Conservation (phyloP, 1,140 invertebrate species). For the Sitophilus oryzae region DNA sequence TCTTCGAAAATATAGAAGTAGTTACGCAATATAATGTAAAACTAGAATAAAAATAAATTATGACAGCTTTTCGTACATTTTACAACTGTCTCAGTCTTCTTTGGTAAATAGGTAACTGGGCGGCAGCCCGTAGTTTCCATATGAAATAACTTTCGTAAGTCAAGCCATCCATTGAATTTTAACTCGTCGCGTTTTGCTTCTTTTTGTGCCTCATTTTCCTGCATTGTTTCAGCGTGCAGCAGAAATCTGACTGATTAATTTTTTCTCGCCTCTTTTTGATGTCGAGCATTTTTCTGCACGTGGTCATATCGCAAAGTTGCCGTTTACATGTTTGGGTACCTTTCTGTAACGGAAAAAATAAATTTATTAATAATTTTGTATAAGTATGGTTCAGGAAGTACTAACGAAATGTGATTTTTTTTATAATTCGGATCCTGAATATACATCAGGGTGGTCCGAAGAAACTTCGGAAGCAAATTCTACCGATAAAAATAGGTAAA, state of each 20-base stretch:
- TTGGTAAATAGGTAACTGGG: conserved; percentile 41
- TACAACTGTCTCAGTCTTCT: conserved; percentile 42
- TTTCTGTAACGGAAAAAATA: conserved; percentile 55
- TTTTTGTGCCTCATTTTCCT: conserved; percentile 31
- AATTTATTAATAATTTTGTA: not conserved
- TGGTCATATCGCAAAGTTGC: conserved; percentile 68
- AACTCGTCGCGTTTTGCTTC: conserved; percentile 25
- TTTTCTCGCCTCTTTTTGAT: conserved; percentile 22
- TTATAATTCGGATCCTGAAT: not conserved
- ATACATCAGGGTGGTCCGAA: not conserved
- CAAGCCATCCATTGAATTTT: conserved; percentile 20
- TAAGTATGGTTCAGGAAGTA: conserved; percentile 15
- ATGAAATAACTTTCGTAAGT: conserved; percentile 4
- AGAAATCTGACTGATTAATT: conserved; percentile 27
- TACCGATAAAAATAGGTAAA: no score
- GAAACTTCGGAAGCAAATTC: not conserved
- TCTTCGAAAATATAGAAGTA: conserved; percentile 17
- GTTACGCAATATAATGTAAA: conserved; percentile 8
- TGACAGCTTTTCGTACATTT: conserved; percentile 34
- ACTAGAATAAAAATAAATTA: conserved; percentile 35
- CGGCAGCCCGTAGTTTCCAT: conserved; percentile 28
- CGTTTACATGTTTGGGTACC: conserved; percentile 70
- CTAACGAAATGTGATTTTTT: conserved; percentile 2
- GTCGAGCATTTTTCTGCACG: conserved; percentile 48
- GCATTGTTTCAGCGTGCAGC: conserved; percentile 37